Base-by-base conservation (phyloP, 2,888 invertebrate species). In the Drosophila kambysellisi region DNA sequence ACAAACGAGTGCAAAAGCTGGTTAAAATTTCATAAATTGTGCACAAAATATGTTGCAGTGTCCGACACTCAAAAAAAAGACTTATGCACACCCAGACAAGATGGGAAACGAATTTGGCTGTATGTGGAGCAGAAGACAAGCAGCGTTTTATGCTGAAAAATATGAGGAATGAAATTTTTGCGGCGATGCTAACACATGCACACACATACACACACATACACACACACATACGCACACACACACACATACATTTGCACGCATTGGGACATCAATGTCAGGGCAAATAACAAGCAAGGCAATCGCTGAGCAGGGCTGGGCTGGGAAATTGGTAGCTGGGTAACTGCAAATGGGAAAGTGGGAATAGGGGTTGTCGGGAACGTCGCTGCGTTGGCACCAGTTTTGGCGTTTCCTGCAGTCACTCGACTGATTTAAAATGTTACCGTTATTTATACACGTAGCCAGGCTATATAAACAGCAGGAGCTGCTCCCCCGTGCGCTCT, bases 401-500 rank as follows among this genome's bases (percentile, higher is more conserved):
- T 68, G 76, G 76, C 83, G 75, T 80, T 86, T 81, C 85, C 83
- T 88, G 88, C 88, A 87, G 80, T 86, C 86, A 86, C 78, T 83
- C 71, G 88, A 88, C 86, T 87, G 86, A 88, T 88, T 88, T 87
- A 88, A 87, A 87, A 86, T 87, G 86, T 88, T 86, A 83, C 86
- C 88, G 80, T 86, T 86, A 86, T 86, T 87, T 88, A 88, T 88
- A 88, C 86, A 88, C 85, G 85, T 84, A 84, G 74, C 78, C 70
- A 29, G 58, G 82, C 85, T 85, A 82, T 76, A 87, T 81, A 88
- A 85, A 84, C 88, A 88, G 83, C 78, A 65, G 76, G 74, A 64
- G 59, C 56, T 62, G 65, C 63, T 63, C 29, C 30, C 48, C 32
- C 20, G 50, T 33, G 37, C 20, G n/a, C 43, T 35, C 43, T 53